Conservation (phyloP, 2,797 vertebrate genomes). For the Ceryle rudis region DNA sequence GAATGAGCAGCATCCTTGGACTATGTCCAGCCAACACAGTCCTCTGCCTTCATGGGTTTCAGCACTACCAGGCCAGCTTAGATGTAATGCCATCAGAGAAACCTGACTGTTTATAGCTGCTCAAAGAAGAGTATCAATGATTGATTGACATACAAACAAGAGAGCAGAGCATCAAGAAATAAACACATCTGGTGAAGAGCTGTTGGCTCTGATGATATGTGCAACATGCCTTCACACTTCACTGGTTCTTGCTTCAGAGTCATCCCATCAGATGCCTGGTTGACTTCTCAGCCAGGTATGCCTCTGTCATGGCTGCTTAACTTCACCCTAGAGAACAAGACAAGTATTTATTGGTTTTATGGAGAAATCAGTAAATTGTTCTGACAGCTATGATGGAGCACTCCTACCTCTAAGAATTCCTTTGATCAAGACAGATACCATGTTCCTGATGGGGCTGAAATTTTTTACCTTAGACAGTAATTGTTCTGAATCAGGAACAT, state of each 20-base stretch:
- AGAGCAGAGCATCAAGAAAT: not conserved
- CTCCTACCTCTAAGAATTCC: not conserved
- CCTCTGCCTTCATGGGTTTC: not conserved
- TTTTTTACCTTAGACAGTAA: not conserved
- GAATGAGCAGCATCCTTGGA: not conserved
- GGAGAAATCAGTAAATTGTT: not conserved
- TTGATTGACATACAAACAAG: not conserved
- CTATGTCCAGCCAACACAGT: not conserved
- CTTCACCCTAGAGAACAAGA: not conserved
- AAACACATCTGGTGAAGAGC: not conserved
- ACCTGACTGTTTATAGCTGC: not conserved
- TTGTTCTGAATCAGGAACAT: not conserved
- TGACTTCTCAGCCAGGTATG: not conserved
- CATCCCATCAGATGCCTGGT: not conserved
- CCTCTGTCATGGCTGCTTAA: not conserved
- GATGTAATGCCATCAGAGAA: not conserved
- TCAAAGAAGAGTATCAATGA: accelerated
- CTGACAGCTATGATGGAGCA: not conserved
- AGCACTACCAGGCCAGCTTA: not conserved
- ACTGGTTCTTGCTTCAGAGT: not conserved
- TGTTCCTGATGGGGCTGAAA: not conserved
- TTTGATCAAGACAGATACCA: not conserved
- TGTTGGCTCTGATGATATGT: not conserved
- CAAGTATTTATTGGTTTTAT: not conserved
- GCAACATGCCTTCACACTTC: not conserved